Evolutionary conservation across 2,888 invertebrate genomes (phyloP).

Genomic region (Acanthosepion pharaonis): DNA sequence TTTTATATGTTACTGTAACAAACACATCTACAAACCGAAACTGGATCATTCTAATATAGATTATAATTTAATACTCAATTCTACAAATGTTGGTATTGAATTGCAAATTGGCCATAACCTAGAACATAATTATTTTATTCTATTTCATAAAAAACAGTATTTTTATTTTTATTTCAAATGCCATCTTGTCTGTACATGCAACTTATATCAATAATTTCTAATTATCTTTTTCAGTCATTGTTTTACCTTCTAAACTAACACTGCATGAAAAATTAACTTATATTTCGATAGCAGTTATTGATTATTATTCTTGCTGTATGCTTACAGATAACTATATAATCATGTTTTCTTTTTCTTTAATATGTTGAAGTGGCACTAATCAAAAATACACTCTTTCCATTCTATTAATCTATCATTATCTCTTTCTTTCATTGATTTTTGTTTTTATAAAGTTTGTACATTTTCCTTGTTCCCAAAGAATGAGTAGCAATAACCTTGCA

Average conservation of each 20-base stretch:
- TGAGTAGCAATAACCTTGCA: not conserved
- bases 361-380: not conserved
- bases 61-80: too few relatives aligned
- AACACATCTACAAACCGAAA: too few relatives aligned
- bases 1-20: too few relatives aligned
- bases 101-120: not conserved
- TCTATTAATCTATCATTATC: not conserved
- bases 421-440: not conserved
- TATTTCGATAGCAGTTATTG: not conserved
- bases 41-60: too few relatives aligned
- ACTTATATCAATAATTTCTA: not conserved
- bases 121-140: not conserved
- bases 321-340: not conserved
- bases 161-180: not conserved
- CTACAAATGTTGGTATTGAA: too few relatives aligned
- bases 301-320: not conserved
- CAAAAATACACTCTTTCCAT: not conserved
- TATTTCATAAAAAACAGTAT: not conserved
- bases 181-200: too few relatives aligned
- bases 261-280: not conserved
- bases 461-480: not conserved
- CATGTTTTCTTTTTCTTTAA: too few relatives aligned
- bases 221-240: not conserved
- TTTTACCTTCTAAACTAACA: not conserved
- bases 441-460: not conserved